Evolutionary conservation across 2,797 vertebrate species (phyloP), one percentile per base, ranked within the genome.

Genomic region (Carduelis carduelis): DNA sequence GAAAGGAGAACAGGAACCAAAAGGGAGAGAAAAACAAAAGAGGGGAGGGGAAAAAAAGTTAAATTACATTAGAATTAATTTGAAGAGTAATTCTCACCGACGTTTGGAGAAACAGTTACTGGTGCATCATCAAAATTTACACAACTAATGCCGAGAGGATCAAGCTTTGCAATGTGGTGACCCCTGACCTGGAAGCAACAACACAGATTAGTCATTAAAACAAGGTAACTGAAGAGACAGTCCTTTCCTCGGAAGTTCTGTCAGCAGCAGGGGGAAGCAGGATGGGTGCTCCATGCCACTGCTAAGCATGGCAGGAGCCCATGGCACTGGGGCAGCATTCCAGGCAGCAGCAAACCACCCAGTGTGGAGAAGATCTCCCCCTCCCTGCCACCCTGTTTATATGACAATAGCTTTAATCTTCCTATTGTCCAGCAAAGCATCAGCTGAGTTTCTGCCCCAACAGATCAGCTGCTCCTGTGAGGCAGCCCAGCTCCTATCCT

Each of bases 81-180:
- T 97, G 96, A 97, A 97, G 95, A 97, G 96, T 93, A 97, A 97
- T 98, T 98, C 99, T 99, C 99, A 99, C 99, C 99, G 77, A 99
- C 98, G 95, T 99, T 98, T 97, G 99, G 99, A 98, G 99, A 99
- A 96, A 98, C 97, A 98, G 98, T 98, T 97, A 99, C 98, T 60
- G 99, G 99, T 56, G 98, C 98, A 98, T 99, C 99, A 98, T 99
- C 99, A 99, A 99, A 99, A 99, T 99, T 99, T 98, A 99, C 99
- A 99, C 98, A 98, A 99, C 98, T 99, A 99, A 99, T 99, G 97
- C 99, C 99, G 98, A 99, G 99, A 97, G 99, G 99, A 97, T 99
- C 99, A 98, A 99, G 98, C 94, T 98, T 98, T 98, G 99, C 98
- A 98, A 98, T 99, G 97, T 99, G 99, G 97, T 99, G 99, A 98